Conservation (phyloP, 2,113 vertebrate genomes). For the Micronycteris hirsuta region DNA sequence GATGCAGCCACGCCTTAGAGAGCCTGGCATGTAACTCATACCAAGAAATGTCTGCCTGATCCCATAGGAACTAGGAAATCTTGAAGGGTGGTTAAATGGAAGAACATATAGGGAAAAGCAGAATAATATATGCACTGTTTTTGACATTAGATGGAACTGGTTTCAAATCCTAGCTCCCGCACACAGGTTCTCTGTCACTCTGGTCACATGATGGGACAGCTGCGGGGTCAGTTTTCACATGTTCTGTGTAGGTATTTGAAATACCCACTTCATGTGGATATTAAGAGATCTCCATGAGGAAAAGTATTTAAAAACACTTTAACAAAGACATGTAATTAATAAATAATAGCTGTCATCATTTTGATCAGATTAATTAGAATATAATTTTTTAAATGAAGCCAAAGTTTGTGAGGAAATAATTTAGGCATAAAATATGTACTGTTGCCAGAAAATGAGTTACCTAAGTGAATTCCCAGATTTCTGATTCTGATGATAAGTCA, state of each 20-base stretch:
- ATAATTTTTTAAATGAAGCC: neutral
- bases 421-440: neutral
- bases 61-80: neutral
- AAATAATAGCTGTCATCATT: neutral
- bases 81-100: neutral
- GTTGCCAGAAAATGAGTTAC: neutral
- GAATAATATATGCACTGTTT: neutral
- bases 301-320: neutral
- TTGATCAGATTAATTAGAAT: neutral
- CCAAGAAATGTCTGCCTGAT: neutral
- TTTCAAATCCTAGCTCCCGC: neutral
- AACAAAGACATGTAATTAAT: neutral
- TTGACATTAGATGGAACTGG: neutral
- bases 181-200: neutral
- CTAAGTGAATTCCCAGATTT: neutral
- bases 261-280: neutral
- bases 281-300: neutral
- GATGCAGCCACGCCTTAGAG: neutral
- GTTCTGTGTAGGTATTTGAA: neutral
- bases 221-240: neutral
- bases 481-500: neutral
- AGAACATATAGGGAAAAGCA: neutral
- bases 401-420: neutral
- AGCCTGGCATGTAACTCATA: neutral
- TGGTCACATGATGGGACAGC: neutral